Percentiles rank a stretch among this genome's conserved stretches.
These are phyloP conservation scores for Anaspis maculata DNA, from an alignment of 2,888 invertebrate species.

Conservation along the genomic window DNA sequence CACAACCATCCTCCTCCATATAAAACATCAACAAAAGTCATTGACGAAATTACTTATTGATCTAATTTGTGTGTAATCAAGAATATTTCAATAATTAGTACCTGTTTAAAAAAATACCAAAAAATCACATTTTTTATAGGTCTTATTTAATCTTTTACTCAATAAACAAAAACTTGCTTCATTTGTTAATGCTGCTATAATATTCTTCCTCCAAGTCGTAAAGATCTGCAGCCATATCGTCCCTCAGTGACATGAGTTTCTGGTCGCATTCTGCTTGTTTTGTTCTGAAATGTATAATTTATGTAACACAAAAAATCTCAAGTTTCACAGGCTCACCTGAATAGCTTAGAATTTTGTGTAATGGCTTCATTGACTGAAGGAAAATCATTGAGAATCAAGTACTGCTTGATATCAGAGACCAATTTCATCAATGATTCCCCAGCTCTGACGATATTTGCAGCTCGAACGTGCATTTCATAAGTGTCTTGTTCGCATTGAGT, in stretches of 20 bases:
- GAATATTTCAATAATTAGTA: not conserved
- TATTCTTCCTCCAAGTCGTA: conserved; percentile 91
- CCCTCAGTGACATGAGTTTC: conserved; percentile 82
- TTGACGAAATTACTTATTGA: too few species aligned
- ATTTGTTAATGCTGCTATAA: conserved; percentile 78
- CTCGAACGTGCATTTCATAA: conserved; percentile 94
- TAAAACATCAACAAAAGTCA: too few species aligned
- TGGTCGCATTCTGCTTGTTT: conserved; percentile 91
- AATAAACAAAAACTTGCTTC: too few species aligned
- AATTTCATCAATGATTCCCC: conserved; percentile 96
- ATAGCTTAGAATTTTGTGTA: conserved; percentile 83
- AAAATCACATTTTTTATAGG: not conserved
- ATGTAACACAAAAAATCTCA: conserved; percentile 1
- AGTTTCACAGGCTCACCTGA: conserved; percentile 38
- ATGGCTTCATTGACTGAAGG: conserved; percentile 97
- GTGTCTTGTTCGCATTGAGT: conserved; percentile 93
- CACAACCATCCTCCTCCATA: conserved; percentile 15
- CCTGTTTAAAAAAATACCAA: not conserved
- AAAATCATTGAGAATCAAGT: conserved; percentile 95
- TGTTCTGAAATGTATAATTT: conserved; percentile 47
- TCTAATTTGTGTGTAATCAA: not conserved
- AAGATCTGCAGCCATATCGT: conserved; percentile 91
- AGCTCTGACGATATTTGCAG: conserved; percentile 93
- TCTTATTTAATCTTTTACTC: too few species aligned
- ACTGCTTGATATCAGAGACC: conserved; percentile 96